These are phyloP conservation scores for Agapostemon virescens DNA, from an alignment of 2,888 invertebrate genomes.

Conservation along the genomic window DNA sequence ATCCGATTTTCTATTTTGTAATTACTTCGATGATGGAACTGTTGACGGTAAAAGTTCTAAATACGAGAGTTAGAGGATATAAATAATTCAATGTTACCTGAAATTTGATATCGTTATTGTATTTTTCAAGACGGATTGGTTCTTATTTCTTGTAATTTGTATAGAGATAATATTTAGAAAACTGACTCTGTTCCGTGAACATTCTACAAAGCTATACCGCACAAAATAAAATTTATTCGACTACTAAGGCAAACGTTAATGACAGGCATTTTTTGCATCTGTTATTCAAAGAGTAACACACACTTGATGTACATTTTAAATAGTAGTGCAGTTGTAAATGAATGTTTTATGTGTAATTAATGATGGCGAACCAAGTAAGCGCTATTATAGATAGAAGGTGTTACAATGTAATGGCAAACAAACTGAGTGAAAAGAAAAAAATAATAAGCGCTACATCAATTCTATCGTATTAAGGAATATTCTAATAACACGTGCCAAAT, in stretches of 20 bases:
- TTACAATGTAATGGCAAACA: constrained; percentile 42
- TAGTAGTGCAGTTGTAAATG: constrained; percentile 71
- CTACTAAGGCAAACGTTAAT: constrained; percentile 38
- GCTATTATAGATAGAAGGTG: constrained; percentile 35
- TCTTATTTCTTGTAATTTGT: background rate
- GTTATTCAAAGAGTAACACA: constrained; percentile 38
- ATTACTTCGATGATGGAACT: background rate
- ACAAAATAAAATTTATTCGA: constrained; percentile 59
- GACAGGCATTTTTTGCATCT: constrained; percentile 44
- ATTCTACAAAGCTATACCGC: constrained; percentile 59
- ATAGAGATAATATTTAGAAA: constrained; percentile 1
- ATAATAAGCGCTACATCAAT: constrained; percentile 69
- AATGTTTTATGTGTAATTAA: constrained; percentile 75
- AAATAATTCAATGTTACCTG: constrained; percentile 20
- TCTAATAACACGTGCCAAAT: constrained; percentile 80
- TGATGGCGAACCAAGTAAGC: constrained; percentile 43
- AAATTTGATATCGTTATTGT: constrained; percentile 2
- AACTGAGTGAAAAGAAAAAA: constrained; percentile 36
- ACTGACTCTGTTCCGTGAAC: constrained; percentile 40
- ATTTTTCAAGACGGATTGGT: background rate
- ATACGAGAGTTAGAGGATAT: background rate
- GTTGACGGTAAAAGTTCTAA: background rate
- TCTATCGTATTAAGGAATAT: constrained; percentile 75
- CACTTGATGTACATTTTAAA: constrained; percentile 67
- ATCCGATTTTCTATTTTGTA: constrained; percentile 7